These are phyloP conservation scores for Pocillopora damicornis DNA, from an alignment of 64 coral and sea anemone genomes.

Conservation along the genomic window DNA sequence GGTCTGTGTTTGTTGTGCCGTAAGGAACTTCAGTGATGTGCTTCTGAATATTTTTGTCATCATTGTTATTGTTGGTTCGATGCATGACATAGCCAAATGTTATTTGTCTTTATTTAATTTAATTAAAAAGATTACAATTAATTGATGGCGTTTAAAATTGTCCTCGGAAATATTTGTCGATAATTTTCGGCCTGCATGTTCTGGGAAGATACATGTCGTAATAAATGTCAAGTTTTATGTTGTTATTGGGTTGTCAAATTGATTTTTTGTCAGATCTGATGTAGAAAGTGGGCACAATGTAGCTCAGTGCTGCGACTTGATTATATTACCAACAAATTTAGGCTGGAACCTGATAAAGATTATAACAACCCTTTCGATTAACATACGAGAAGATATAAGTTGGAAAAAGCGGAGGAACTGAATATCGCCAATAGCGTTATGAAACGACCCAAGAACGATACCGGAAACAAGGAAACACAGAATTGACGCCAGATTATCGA, in stretches of 20 bases:
- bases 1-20: conserved; percentile 36
- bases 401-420: no score
- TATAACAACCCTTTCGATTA: no score
- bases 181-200: conserved; percentile 38
- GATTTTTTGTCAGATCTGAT: background rate
- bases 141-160: conserved; percentile 47
- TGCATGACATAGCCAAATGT: conserved; percentile 33
- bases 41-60: conserved; percentile 6
- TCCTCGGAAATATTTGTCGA: conserved; percentile 37
- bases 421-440: no score
- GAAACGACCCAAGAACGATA: no score
- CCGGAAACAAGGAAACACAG: no score
- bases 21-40: background rate
- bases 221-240: conserved; percentile 52
- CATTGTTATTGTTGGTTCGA: conserved; percentile 19
- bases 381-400: no score
- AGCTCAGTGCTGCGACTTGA: no score
- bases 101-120: conserved; percentile 47
- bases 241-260: background rate
- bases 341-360: no score
- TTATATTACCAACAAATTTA: no score
- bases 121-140: conserved; percentile 28
- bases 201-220: conserved; percentile 36
- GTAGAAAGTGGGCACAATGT: no score
- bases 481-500: no score